Percentiles rank a stretch among this genome's conserved stretches.
Conservation (phyloP, 2,113 vertebrate species). For the Calidris pygmaea region DNA sequence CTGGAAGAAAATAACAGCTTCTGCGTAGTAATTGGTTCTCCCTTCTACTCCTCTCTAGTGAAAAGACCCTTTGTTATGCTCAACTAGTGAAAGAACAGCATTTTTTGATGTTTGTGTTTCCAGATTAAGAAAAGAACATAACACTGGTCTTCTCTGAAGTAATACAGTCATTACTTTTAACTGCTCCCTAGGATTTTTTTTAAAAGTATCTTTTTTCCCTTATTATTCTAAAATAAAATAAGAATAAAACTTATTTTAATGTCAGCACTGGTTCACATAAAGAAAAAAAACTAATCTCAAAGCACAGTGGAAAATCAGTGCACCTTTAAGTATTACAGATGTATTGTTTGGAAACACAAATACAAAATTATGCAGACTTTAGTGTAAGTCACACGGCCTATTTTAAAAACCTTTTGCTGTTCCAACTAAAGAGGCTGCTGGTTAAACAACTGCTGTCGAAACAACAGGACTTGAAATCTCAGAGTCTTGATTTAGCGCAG, state of each 20-base stretch:
- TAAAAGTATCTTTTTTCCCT: background rate
- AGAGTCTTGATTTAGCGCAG: background rate
- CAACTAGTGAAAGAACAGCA: background rate
- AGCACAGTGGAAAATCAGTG: background rate
- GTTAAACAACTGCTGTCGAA: background rate
- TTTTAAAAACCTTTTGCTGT: background rate
- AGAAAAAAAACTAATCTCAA: background rate
- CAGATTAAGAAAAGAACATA: background rate
- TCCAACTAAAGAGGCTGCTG: background rate
- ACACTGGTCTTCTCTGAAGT: background rate
- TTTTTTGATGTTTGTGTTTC: background rate
- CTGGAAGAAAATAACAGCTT: background rate
- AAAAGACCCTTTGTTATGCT: background rate
- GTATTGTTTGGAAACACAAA: background rate
- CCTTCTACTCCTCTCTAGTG: background rate
- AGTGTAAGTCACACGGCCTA: background rate
- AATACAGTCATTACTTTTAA: background rate
- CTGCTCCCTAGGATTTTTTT: background rate
- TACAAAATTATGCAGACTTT: background rate
- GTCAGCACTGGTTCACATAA: background rate
- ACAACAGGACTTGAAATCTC: background rate
- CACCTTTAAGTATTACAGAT: background rate
- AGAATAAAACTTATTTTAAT: background rate
- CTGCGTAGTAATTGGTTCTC: background rate
- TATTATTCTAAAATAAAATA: background rate